phyloP scores from a whole-genome alignment of 2,888 invertebrate species.

The Tridacna crocea region DNA sequence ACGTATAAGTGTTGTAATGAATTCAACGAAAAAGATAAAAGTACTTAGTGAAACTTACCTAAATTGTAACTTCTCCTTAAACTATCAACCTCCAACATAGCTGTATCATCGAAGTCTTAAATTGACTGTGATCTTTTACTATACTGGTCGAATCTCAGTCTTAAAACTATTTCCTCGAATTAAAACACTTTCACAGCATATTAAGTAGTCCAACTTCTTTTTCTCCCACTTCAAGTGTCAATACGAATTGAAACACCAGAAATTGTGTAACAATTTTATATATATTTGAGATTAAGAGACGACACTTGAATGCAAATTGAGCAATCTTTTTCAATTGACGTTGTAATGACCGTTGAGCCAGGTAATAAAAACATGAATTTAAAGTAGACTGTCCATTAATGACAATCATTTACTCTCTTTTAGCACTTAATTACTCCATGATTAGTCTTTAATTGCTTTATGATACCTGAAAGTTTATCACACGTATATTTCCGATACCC shows the following conservation, averaged over 20 bases:
- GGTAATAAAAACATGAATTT: background rate
- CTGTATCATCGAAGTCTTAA: slow-evolving; percentile 6
- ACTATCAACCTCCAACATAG: slow-evolving; percentile 67
- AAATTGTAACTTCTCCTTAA: slow-evolving; percentile 54
- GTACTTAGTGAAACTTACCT: slow-evolving; percentile 50
- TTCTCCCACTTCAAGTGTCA: no score
- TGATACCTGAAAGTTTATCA: slow-evolving; percentile 45
- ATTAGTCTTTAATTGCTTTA: slow-evolving; percentile 32
- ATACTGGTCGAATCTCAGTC: no score
- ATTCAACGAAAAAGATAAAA: no score
- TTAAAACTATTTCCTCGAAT: no score
- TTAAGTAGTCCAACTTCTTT: no score
- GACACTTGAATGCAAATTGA: slow-evolving; percentile 22
- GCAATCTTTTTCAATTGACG: slow-evolving; percentile 22
- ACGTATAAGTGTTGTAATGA: no score
- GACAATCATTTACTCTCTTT: slow-evolving; percentile 50
- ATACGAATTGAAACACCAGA: no score
- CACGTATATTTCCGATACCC: slow-evolving; percentile 41
- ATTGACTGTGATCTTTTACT: no score
- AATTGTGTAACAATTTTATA: background rate
- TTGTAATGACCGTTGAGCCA: background rate
- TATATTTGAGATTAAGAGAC: background rate
- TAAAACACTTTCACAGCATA: no score
- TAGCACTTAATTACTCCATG: slow-evolving; percentile 50
- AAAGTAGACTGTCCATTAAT: slow-evolving; percentile 48